Conservation (phyloP, 2,113 vertebrate species). For the Cinclus mexicanus region DNA sequence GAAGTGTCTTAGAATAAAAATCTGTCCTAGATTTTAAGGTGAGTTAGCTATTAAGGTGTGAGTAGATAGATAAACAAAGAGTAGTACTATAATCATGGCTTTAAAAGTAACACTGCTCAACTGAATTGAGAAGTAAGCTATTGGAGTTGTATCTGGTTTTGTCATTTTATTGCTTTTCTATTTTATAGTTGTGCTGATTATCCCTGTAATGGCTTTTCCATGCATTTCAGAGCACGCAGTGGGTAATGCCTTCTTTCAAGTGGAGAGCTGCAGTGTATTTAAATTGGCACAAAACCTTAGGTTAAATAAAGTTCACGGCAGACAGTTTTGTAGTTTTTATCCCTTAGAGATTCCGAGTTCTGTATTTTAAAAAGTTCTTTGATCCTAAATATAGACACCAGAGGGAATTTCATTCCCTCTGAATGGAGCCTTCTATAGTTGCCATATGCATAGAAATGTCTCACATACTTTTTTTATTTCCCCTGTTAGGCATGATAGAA, state of each 20-base stretch:
- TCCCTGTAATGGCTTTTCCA: slow-evolving; percentile 83
- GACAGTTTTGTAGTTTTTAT: slow-evolving; percentile 70
- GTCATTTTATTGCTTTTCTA: slow-evolving; percentile 74
- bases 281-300: slow-evolving; percentile 75
- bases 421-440: slow-evolving; percentile 58
- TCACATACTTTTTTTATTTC: slow-evolving; percentile 35
- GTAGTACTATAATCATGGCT: slow-evolving; percentile 37
- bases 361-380: slow-evolving; percentile 74
- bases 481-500: background rate
- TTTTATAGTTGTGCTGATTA: slow-evolving; percentile 77
- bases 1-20: background rate
- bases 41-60: background rate
- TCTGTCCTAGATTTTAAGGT: background rate
- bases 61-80: slow-evolving; percentile 23
- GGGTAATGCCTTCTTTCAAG: slow-evolving; percentile 73
- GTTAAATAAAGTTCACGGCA: slow-evolving; percentile 77
- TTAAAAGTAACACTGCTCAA: slow-evolving; percentile 38
- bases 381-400: slow-evolving; percentile 77
- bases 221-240: slow-evolving; percentile 67
- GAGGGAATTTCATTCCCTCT: slow-evolving; percentile 68
- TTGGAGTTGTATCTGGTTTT: slow-evolving; percentile 77
- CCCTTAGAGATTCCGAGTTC: slow-evolving; percentile 71
- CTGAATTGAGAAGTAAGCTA: slow-evolving; percentile 19
- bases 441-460: slow-evolving; percentile 61
- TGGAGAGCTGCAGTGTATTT: slow-evolving; percentile 72